Evolutionary conservation across 2,888 invertebrate species (phyloP), one percentile per base, ranked within the genome.

Genomic region (Cenopis cana): DNA sequence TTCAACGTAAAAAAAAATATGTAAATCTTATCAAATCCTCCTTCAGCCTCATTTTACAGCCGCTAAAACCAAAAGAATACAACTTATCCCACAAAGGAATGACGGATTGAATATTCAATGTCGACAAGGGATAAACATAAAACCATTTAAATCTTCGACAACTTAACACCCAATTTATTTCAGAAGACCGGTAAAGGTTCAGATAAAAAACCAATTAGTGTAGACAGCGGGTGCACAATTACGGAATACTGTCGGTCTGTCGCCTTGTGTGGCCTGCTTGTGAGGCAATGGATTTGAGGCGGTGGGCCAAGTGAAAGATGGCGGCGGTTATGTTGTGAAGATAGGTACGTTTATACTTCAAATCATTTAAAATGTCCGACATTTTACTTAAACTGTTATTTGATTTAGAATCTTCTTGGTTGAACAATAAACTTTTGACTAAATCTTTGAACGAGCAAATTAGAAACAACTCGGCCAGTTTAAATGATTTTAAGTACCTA

Each of bases 181-280:
- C n/a, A 20, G 49, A 57, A 64, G 52, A 54, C 61, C 14, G 71
- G 49, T 67, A 38, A 38, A 61, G 59, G 36, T 29, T 49, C 20
- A 55, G 66, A 66, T 60, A 70, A 66, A 65, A 62, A 71, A 61
- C 17, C 67, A 56, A 71, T 67, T 71, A 70, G 60, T 36, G 20
- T 52, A 33, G 55, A 54, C 24, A 70, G 17, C 60, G 36, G 50
- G 50, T 50, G 36, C 49, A 46, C 38, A 54, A 56, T 59, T 70
- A 70, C 46, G 24, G 46, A 49, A 70, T 70, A 33, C 29, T 33
- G 60, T 70, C 66, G 54, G 38, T 66, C 29, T 33, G 60, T 70
- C 66, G 54, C 49, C 70, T 59, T 60, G 38, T 49, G 54, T 54
- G 66, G 29, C 65, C 41, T 66, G 29, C 61, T 69, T 69, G 33